Conservation (phyloP, 2,113 vertebrate species). For the Hemiscyllium ocellatum region DNA sequence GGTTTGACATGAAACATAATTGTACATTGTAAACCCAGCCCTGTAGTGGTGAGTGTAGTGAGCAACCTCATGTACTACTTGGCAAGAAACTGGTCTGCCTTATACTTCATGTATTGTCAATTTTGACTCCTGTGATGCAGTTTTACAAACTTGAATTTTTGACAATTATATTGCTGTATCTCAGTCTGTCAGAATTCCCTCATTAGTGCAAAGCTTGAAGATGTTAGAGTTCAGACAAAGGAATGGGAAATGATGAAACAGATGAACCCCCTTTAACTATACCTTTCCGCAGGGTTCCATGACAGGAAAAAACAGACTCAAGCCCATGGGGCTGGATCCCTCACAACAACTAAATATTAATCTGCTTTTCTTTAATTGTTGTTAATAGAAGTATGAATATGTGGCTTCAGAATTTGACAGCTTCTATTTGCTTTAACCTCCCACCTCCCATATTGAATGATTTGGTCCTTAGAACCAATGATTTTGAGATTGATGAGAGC, state of each 20-base stretch:
- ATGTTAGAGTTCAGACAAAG: background rate
- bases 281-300: background rate
- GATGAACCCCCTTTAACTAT: too few relatives aligned
- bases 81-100: too few relatives aligned
- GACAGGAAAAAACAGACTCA: background rate
- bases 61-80: too few relatives aligned
- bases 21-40: too few relatives aligned
- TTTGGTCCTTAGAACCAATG: background rate
- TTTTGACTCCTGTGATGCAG: too few relatives aligned
- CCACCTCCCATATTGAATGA: background rate
- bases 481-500: background rate
- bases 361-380: background rate
- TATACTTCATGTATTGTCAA: too few relatives aligned
- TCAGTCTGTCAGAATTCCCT: background rate
- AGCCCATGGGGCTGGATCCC: background rate
- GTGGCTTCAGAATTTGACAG: background rate
- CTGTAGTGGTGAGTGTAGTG: too few relatives aligned
- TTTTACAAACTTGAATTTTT: background rate
- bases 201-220: background rate
- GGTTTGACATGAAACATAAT: too few relatives aligned
- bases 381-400: background rate
- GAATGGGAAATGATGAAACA: background rate
- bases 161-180: background rate
- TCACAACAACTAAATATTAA: background rate
- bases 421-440: background rate